These are phyloP conservation scores for Artemia sp. DNA, from an alignment of 2,888 invertebrate species.

Conservation along the genomic window DNA sequence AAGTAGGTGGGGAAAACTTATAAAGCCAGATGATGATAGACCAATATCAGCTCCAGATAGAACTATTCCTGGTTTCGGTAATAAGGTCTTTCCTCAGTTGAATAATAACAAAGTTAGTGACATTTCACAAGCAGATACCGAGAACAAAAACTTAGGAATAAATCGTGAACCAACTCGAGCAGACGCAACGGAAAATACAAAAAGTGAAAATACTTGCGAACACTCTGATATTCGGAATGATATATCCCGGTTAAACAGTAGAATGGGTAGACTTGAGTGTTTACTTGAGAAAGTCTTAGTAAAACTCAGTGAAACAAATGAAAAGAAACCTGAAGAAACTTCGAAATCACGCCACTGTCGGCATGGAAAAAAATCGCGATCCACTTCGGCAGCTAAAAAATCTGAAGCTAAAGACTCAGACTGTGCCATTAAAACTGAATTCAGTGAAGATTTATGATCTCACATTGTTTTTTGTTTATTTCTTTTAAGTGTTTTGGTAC, in stretches of 20 bases:
- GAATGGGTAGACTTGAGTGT: conserved; percentile 7
- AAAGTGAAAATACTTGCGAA: not conserved
- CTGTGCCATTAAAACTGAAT: conserved; percentile 2
- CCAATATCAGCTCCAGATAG: conserved; percentile 7
- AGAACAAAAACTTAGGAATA: not conserved
- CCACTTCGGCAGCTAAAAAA: not conserved
- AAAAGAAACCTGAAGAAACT: not conserved
- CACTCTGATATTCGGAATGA: not conserved
- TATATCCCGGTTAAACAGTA: not conserved
- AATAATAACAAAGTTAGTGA: not conserved
- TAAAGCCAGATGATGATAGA: conserved; percentile 29
- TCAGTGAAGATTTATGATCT: conserved; percentile 12
- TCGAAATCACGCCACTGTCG: not conserved
- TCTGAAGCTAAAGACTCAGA: not conserved
- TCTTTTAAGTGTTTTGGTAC: conserved; percentile 12
- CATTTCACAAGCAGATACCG: not conserved
- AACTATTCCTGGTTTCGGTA: not conserved
- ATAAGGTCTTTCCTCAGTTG: conserved; percentile 4
- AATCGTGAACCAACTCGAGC: not conserved
- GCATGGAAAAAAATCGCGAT: not conserved
- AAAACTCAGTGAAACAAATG: conserved; percentile 5
- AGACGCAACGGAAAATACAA: not conserved
- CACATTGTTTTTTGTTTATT: not conserved
- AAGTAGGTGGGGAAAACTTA: conserved; percentile 51
- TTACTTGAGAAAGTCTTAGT: conserved; percentile 3